Percentiles rank a stretch among this genome's conserved stretches.
These are phyloP conservation scores for Egretta garzetta DNA, from an alignment of 2,113 vertebrate genomes.

Conservation along the genomic window DNA sequence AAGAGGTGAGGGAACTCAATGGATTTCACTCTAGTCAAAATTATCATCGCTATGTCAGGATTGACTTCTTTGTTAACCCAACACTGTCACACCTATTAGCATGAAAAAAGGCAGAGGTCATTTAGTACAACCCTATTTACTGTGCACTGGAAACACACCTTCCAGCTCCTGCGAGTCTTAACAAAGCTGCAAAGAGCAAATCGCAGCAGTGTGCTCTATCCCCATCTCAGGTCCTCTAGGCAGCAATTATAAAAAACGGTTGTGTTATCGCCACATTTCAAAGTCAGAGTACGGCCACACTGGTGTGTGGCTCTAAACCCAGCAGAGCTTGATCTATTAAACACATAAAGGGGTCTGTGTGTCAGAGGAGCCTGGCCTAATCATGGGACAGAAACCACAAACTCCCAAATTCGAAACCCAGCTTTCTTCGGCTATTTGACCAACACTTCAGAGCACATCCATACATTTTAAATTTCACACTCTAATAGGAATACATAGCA, in stretches of 20 bases:
- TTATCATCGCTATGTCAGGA: neutral
- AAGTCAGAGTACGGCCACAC: neutral
- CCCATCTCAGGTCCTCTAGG: neutral
- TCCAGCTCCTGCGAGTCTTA: neutral
- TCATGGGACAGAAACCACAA: slow-evolving; percentile 37
- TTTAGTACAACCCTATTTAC: slow-evolving; percentile 20
- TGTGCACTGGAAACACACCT: neutral
- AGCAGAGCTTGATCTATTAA: slow-evolving; percentile 15
- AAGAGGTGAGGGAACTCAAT: slow-evolving; percentile 20
- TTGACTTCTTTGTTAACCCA: slow-evolving; percentile 14
- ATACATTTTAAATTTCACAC: slow-evolving; percentile 32
- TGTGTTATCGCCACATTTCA: slow-evolving; percentile 11
- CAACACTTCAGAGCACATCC: slow-evolving; percentile 32
- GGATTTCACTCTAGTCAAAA: slow-evolving; percentile 16
- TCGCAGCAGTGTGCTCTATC: neutral
- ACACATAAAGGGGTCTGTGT: slow-evolving; percentile 45
- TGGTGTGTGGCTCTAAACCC: slow-evolving; percentile 1
- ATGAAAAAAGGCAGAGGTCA: slow-evolving; percentile 30
- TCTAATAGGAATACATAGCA: slow-evolving; percentile 21
- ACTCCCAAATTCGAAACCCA: neutral
- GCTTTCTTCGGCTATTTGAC: neutral
- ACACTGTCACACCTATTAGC: slow-evolving; percentile 23
- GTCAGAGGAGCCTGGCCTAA: slow-evolving; percentile 15
- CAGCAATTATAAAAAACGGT: slow-evolving; percentile 28
- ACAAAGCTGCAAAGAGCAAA: slow-evolving; percentile 32